Evolutionary conservation across 2,797 vertebrate genomes (phyloP).

Genomic region (Pipistrellus pygmaeus): DNA sequence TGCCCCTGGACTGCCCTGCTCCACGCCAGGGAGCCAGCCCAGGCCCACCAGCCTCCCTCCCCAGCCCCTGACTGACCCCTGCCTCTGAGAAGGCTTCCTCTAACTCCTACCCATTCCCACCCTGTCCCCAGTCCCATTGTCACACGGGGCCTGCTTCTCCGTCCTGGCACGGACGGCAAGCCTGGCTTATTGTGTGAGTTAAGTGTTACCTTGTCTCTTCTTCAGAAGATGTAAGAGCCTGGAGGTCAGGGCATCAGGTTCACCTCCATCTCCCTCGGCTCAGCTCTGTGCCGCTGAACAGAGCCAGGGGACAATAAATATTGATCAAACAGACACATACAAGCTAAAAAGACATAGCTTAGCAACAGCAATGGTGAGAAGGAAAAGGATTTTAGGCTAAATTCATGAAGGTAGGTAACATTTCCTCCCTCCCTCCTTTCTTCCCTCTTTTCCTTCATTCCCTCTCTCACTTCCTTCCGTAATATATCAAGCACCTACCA

Average conservation of each 20-base stretch:
- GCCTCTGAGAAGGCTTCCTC: neutral
- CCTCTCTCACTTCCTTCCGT: neutral
- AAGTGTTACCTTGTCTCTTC: neutral
- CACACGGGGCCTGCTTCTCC: neutral
- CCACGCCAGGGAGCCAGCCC: neutral
- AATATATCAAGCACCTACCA: neutral
- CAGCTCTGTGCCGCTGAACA: neutral
- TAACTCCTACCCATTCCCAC: neutral
- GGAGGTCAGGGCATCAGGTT: neutral
- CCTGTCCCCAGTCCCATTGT: neutral
- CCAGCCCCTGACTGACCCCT: neutral
- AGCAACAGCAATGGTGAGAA: neutral
- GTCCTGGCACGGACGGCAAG: fast-evolving
- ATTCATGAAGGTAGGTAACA: neutral
- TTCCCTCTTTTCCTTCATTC: neutral
- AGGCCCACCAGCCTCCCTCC: neutral
- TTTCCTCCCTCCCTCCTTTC: too few species aligned
- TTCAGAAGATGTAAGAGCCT: neutral
- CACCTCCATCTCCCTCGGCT: neutral
- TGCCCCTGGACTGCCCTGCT: neutral
- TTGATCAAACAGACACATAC: neutral
- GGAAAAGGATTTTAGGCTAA: neutral
- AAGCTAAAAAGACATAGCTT: neutral
- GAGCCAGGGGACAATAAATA: neutral
- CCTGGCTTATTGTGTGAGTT: neutral